A percentile compares a stretch with the other conserved stretches of the same genome.
phyloP scores from a whole-genome alignment of 2,888 invertebrate species.

The Drosophila stalkeri region DNA sequence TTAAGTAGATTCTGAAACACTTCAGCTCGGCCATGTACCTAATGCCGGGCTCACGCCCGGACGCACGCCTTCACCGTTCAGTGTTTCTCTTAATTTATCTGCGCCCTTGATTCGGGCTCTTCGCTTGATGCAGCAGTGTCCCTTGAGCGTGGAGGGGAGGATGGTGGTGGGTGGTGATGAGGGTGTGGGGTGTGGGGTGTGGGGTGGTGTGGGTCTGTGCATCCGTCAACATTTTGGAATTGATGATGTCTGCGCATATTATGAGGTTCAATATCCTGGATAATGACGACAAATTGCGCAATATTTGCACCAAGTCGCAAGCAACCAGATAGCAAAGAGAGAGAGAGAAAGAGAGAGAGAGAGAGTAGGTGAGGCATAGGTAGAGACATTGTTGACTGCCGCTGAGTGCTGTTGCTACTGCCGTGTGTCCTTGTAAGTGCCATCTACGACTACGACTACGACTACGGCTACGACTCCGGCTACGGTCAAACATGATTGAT shows the following conservation, averaged over 20 bases:
- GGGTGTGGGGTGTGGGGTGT: too few species aligned
- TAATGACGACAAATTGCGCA: constrained; percentile 82
- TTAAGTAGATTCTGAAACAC: constrained; percentile 21
- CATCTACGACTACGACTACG: constrained; percentile 45
- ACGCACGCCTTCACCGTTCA: not conserved
- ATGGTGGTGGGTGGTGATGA: too few species aligned
- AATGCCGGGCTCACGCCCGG: not conserved
- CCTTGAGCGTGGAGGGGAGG: not conserved
- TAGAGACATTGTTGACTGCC: constrained; percentile 26
- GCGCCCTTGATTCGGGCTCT: constrained; percentile 9
- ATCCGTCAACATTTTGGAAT: constrained; percentile 66
- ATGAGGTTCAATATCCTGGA: constrained; percentile 80
- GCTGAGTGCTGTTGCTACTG: constrained; percentile 38
- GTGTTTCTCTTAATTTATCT: constrained; percentile 1
- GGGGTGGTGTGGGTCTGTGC: constrained; percentile 2
- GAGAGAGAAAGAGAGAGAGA: not conserved
- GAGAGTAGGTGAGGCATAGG: not conserved
- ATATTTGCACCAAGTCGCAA: constrained; percentile 66
- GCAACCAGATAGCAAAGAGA: constrained; percentile 24
- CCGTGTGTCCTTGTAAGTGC: constrained; percentile 55
- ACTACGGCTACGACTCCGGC: constrained; percentile 47
- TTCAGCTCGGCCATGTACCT: not conserved
- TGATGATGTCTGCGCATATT: constrained; percentile 77
- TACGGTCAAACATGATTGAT: constrained; percentile 76
- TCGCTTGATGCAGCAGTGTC: constrained; percentile 23